Conservation (phyloP, 2,797 vertebrate genomes). For the Acrossocheilus wenchowensis region DNA sequence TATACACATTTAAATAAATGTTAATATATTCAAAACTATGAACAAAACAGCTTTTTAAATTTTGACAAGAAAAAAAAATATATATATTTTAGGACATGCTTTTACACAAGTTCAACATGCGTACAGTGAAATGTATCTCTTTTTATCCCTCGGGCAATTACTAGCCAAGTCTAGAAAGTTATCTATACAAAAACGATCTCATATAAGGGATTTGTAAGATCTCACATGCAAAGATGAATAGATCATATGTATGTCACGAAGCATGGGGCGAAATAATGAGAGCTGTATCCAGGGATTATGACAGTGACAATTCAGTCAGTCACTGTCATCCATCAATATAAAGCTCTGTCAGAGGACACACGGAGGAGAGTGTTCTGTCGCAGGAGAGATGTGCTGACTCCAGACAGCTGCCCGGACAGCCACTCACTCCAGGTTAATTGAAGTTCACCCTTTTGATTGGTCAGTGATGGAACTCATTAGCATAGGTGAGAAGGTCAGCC, state of each 20-base stretch:
- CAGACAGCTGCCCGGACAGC: conserved; percentile 69
- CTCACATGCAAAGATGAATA: conserved; percentile 2
- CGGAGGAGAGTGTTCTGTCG: conserved; percentile 21
- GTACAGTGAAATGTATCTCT: not conserved
- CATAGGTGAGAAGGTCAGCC: conserved; percentile 66
- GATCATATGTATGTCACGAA: conserved; percentile 1
- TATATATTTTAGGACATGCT: not conserved
- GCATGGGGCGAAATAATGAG: conserved; percentile 29
- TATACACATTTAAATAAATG: too few species aligned
- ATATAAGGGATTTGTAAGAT: not conserved
- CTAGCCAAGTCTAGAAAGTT: not conserved
- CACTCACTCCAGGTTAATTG: conserved; percentile 70
- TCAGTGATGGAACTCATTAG: conserved; percentile 71
- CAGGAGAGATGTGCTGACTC: conserved; percentile 68
- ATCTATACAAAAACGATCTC: not conserved
- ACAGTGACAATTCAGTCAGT: conserved; percentile 34
- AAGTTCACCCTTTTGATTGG: conserved; percentile 72
- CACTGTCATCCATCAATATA: conserved; percentile 47
- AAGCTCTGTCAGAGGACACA: conserved; percentile 36
- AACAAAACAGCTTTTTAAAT: not conserved
- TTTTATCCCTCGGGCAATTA: not conserved
- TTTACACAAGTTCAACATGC: not conserved
- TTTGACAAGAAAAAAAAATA: not conserved
- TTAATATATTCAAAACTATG: not conserved
- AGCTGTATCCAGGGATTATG: conserved; percentile 32